Evolutionary conservation across 2,888 invertebrate genomes (phyloP), one percentile per base, ranked within the genome.

Genomic region (Sphaerophoria taeniata): DNA sequence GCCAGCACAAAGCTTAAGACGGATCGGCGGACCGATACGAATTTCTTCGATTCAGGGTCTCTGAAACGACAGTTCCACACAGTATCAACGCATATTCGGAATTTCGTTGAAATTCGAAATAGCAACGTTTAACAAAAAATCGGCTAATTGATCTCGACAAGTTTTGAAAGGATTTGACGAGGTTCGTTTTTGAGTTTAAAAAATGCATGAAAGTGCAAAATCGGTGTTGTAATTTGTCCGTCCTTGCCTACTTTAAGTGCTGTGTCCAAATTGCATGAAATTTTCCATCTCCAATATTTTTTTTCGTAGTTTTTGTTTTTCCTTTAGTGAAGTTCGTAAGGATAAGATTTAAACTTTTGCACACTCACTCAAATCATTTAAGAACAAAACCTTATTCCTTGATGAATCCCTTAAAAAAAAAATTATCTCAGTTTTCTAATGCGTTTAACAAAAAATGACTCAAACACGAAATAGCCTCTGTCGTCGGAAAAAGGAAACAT

Each of bases 1-100:
- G 90, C 89, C 14, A 87, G 89, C 53, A 89, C 90, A 14, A 88
- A 89, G 71, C 88, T 89, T 31, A 67, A 53, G 65, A 91, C 89
- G 87, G 88, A 89, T 87, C 90, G 89, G 43, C 89, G 89, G 65
- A 90, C 91, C 24, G 89, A 91, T 77, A 89, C 89, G 65, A 88
- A 90, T 6, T 90, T 89, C 5, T 60, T 90, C 51, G 89, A 88
- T 74, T 87, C 87, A 47, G 87, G 89, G 39, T 34, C 67, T 45
- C 89, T 90, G 87, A 87, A 89, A 16, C 90, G 89, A 69, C 89
- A 90, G 6, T 90, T 91, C 72, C 88, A 88, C 80, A 90, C 89
- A 82, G 91, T 90, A 75, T 91, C 91, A 36, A 87, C 89, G 67
- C 91, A 91, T 39, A 89, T 91, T 24, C 88, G 90, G n/a, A 89